phyloP scores from a whole-genome alignment of 53 echinoderm and acorn worm species.

The Echinarachnius parma region DNA sequence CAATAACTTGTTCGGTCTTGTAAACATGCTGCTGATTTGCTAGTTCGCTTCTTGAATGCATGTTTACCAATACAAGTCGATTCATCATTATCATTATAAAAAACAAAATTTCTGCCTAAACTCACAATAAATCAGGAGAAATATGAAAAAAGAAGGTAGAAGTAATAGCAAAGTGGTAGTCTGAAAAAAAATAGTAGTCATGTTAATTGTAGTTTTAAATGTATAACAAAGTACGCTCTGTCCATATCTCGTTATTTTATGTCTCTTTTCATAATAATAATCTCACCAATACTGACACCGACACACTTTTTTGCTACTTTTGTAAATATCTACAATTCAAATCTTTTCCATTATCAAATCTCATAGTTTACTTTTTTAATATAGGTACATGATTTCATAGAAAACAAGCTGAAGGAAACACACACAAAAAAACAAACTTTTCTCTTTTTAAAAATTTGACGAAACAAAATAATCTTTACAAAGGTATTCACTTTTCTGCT shows the following conservation, averaged over 20 bases:
- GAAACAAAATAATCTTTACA: no score
- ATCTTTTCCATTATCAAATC: slow-evolving; percentile 37
- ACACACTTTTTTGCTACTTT: slow-evolving; percentile 41
- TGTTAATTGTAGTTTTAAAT: slow-evolving; percentile 22
- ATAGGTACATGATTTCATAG: slow-evolving; percentile 43
- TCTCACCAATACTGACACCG: slow-evolving; percentile 45
- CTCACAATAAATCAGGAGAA: slow-evolving; percentile 45
- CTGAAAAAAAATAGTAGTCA: slow-evolving; percentile 17
- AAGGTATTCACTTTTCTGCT: slow-evolving; percentile 32
- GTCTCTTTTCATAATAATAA: slow-evolving; percentile 32
- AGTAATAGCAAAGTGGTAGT: slow-evolving; percentile 16
- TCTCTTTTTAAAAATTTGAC: no score
- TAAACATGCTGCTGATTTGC: slow-evolving; percentile 29
- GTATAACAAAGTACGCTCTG: slow-evolving; percentile 36
- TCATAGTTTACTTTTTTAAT: slow-evolving; percentile 41
- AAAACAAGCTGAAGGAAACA: slow-evolving; percentile 23
- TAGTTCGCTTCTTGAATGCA: slow-evolving; percentile 27
- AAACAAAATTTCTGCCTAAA: slow-evolving; percentile 32
- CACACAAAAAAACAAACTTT: slow-evolving; percentile 33
- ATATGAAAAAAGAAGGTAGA: no score
- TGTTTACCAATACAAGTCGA: slow-evolving; percentile 48
- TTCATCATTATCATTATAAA: no score
- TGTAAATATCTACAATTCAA: slow-evolving; percentile 50
- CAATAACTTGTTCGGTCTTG: neutral
- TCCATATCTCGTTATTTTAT: slow-evolving; percentile 23